phyloP scores from a whole-genome alignment of 1,140 invertebrate species.

The Papilio glaucus region DNA sequence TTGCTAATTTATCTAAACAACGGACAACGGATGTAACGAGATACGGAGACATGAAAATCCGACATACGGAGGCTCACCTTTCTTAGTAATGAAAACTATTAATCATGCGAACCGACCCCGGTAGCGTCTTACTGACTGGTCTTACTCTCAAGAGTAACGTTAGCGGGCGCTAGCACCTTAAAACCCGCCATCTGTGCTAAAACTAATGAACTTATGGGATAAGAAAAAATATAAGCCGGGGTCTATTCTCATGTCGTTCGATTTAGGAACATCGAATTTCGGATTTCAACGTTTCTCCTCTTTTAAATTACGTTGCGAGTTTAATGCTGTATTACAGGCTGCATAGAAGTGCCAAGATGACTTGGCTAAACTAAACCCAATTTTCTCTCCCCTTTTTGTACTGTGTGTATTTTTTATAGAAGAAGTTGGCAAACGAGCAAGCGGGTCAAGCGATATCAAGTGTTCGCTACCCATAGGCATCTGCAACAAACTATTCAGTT shows the following conservation, averaged over 20 bases:
- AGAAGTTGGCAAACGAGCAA: no score
- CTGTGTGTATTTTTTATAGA: no score
- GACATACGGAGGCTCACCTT: slow-evolving; percentile 52
- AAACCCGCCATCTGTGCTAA: slow-evolving; percentile 68
- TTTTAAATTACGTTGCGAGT: no score
- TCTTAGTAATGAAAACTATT: slow-evolving; percentile 70
- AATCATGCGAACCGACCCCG: slow-evolving; percentile 63
- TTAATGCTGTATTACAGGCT: no score
- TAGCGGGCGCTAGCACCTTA: slow-evolving; percentile 57
- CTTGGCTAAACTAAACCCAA: no score
- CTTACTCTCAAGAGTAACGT: slow-evolving; percentile 57
- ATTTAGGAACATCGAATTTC: slow-evolving; percentile 29
- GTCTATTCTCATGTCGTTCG: slow-evolving; percentile 45
- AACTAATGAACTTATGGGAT: slow-evolving; percentile 66
- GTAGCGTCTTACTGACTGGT: slow-evolving; percentile 48
- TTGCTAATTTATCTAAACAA: slow-evolving; percentile 33
- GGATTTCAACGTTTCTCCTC: no score
- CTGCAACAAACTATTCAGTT: no score
- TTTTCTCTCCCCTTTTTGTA: no score
- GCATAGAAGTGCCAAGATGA: no score
- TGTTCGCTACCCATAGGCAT: no score
- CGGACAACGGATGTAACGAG: slow-evolving; percentile 41
- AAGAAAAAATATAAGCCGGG: slow-evolving; percentile 50
- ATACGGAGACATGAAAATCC: slow-evolving; percentile 60
- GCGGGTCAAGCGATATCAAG: no score